Conservation (phyloP, 2,797 vertebrate genomes). For the Sebastes nivosus region DNA sequence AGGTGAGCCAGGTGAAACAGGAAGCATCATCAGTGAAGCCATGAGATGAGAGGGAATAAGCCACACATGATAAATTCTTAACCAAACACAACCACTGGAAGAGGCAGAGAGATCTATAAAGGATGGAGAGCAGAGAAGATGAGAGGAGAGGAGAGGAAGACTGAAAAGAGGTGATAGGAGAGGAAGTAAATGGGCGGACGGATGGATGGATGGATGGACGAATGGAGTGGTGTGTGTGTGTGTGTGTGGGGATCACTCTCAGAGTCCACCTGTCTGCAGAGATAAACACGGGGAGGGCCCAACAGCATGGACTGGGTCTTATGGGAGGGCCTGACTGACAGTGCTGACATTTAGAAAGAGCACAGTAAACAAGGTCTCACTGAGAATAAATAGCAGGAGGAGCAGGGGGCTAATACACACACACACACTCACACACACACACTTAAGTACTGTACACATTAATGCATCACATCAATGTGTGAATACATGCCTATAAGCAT, state of each 20-base stretch:
- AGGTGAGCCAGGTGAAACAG: background rate
- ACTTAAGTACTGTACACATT: constrained; percentile 44
- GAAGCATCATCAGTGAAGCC: background rate
- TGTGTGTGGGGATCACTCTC: constrained; percentile 8
- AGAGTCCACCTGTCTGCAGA: constrained; percentile 71
- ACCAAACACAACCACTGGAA: constrained; percentile 15
- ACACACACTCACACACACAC: constrained; percentile 22
- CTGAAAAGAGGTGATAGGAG: constrained; percentile 25
- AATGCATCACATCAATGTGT: constrained; percentile 25
- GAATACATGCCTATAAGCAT: constrained; percentile 7
- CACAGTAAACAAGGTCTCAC: constrained; percentile 77
- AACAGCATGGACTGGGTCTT: constrained; percentile 61
- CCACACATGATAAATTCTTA: constrained; percentile 18
- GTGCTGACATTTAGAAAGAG: constrained; percentile 83
- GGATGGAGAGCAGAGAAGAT: constrained; percentile 7
- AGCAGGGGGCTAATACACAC: constrained; percentile 30
- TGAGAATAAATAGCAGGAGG: constrained; percentile 74
- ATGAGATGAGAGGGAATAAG: constrained; percentile 1
- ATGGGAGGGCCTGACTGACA: constrained; percentile 79
- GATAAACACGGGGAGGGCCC: constrained; percentile 76
- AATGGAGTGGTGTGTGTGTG: constrained; percentile 2
- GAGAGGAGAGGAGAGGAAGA: background rate
- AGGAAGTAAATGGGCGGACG: constrained; percentile 27
- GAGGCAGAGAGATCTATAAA: background rate
- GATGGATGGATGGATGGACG: background rate